Evolutionary conservation across 2,888 invertebrate genomes (phyloP).

Genomic region (Drosophila phalerata): DNA sequence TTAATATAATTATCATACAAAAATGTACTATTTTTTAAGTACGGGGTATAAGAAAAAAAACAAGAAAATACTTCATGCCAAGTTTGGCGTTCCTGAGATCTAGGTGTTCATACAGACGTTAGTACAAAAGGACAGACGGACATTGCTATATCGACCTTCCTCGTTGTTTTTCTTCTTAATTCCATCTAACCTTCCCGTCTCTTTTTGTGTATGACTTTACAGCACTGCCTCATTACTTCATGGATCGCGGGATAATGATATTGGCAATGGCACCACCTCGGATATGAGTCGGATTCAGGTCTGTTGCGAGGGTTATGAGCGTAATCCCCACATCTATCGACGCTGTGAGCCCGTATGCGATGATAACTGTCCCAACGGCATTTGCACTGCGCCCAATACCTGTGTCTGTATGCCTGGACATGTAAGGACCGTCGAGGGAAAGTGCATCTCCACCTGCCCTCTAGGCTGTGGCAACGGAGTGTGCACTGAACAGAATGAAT

Average conservation of each 20-base stretch:
- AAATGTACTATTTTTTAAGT: too few species aligned
- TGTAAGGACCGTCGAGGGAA: slow-evolving; percentile 74
- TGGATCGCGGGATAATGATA: slow-evolving; percentile 63
- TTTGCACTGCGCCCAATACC: slow-evolving; percentile 86
- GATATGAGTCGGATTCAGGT: slow-evolving; percentile 89
- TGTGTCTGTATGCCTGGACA: slow-evolving; percentile 86
- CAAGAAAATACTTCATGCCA: too few species aligned
- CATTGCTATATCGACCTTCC: not conserved
- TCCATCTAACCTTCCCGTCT: not conserved
- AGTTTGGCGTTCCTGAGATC: too few species aligned
- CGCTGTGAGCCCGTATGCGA: slow-evolving; percentile 86
- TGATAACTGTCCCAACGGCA: slow-evolving; percentile 86
- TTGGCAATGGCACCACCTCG: slow-evolving; percentile 86
- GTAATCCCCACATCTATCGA: slow-evolving; percentile 85
- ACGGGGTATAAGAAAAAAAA: too few species aligned
- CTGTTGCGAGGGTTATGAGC: slow-evolving; percentile 89
- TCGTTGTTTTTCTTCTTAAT: not conserved
- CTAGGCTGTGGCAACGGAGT: slow-evolving; percentile 88
- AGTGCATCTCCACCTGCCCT: slow-evolving; percentile 89
- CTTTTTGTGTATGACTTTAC: not conserved
- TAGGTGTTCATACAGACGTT: too few species aligned
- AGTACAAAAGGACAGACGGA: too few species aligned
- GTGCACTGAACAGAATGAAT: slow-evolving; percentile 80
- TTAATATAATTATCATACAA: too few species aligned
- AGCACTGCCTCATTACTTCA: slow-evolving; percentile 82